phyloP scores from a whole-genome alignment of 2,113 vertebrate genomes.

The Calypte anna region DNA sequence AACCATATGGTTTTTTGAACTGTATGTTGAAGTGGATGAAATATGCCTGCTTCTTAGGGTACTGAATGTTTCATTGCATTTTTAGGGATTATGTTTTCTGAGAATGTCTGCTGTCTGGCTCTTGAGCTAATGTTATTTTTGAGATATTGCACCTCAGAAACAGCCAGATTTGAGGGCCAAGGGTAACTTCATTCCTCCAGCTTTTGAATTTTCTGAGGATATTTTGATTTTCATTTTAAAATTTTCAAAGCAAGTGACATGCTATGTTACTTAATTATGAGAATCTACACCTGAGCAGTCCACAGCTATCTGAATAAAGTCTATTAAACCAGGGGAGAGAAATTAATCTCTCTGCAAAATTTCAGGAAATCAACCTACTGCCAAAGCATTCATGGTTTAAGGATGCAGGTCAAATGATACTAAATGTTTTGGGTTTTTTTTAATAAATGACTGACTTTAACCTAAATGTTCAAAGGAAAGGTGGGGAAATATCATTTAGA shows the following conservation, averaged over 20 bases:
- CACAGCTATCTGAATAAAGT: background rate
- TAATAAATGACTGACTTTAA: background rate
- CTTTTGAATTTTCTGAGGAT: background rate
- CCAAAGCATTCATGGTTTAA: background rate
- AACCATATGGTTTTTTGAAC: background rate
- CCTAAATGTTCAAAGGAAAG: background rate
- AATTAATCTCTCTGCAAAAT: background rate
- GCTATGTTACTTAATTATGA: background rate
- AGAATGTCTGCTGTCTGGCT: background rate
- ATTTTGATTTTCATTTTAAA: background rate
- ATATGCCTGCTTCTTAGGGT: background rate
- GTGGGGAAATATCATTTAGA: background rate
- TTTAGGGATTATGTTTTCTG: background rate
- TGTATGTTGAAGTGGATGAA: background rate
- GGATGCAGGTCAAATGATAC: background rate
- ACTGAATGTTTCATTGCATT: background rate
- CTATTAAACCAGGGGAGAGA: background rate
- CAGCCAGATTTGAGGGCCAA: fast-evolving
- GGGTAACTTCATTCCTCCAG: background rate
- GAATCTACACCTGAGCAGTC: background rate
- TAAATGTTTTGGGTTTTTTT: background rate
- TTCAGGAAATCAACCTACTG: background rate
- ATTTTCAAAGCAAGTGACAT: background rate
- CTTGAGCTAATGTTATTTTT: background rate
- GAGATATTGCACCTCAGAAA: background rate